phyloP scores from a whole-genome alignment of 2,797 vertebrate genomes.

The Gymnothorax reevesii region DNA sequence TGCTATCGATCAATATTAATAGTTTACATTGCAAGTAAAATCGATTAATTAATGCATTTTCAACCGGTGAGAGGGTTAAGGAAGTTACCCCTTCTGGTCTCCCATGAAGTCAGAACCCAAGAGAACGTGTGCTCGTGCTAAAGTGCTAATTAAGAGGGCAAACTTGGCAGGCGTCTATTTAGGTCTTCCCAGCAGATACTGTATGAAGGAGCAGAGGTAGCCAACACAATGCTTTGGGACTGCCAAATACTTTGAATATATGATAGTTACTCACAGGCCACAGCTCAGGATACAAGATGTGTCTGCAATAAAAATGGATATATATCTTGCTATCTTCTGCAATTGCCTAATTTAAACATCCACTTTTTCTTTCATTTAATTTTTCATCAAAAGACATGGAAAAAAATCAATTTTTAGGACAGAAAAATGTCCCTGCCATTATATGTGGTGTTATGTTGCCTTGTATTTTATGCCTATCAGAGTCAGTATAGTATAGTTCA shows the following conservation, averaged over 20 bases:
- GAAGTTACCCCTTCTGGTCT: conserved; percentile 12
- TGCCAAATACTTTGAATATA: not conserved
- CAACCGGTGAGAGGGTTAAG: not conserved
- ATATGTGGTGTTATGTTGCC: no score
- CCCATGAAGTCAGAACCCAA: conserved; percentile 35
- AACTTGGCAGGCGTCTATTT: conserved; percentile 32
- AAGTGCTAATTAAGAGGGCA: conserved; percentile 39
- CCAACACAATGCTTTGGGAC: not conserved
- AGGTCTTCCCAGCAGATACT: conserved; percentile 18
- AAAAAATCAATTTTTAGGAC: no score
- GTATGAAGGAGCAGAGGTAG: conserved; percentile 2
- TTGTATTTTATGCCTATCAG: no score
- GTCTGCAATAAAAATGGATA: no score
- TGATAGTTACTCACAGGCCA: not conserved
- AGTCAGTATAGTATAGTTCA: no score
- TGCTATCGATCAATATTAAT: not conserved
- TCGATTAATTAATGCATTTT: not conserved
- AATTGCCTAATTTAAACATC: no score
- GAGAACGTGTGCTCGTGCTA: conserved; percentile 32
- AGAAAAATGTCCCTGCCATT: no score
- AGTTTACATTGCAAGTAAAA: not conserved
- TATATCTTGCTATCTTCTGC: no score
- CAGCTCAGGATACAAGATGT: not conserved
- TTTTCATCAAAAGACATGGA: no score
- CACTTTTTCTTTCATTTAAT: no score